phyloP scores from a whole-genome alignment of 2,113 vertebrate species.

The Gopherus evgoodei region DNA sequence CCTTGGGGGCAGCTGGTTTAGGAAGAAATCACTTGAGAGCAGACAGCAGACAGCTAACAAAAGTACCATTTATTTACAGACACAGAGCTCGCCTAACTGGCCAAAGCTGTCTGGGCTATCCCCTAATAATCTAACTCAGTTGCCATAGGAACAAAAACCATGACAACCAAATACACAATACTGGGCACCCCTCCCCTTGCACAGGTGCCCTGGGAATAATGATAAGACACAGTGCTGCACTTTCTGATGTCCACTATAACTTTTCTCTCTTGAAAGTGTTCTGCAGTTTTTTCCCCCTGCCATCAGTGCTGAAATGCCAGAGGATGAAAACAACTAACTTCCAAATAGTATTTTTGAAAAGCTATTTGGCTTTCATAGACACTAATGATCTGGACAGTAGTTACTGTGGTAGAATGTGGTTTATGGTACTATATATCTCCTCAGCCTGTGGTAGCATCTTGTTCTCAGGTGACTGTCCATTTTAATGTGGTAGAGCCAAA shows the following conservation, averaged over 20 bases:
- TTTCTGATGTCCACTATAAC: neutral
- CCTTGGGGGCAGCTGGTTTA: too few relatives aligned
- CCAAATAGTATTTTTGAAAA: conserved; percentile 30
- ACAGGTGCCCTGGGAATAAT: neutral
- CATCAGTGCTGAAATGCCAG: neutral
- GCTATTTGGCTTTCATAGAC: conserved; percentile 30
- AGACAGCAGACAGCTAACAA: too few relatives aligned
- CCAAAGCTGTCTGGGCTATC: too few relatives aligned
- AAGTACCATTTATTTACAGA: too few relatives aligned
- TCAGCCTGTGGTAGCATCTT: neutral
- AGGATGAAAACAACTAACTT: conserved; percentile 36
- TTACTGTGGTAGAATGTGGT: neutral
- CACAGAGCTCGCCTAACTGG: too few relatives aligned
- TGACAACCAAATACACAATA: too few relatives aligned
- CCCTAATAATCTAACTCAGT: too few relatives aligned
- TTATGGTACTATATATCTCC: neutral
- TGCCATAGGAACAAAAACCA: too few relatives aligned
- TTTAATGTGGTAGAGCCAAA: neutral
- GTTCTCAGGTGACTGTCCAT: neutral
- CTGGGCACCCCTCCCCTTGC: neutral
- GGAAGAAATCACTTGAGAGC: too few relatives aligned
- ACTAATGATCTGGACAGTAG: conserved; percentile 42
- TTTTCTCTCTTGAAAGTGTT: neutral
- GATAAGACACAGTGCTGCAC: neutral
- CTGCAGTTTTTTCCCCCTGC: neutral